Percentiles rank a stretch among this genome's conserved stretches.
Conservation (phyloP, 2,113 vertebrate genomes). For the Aphyosemion australe region DNA sequence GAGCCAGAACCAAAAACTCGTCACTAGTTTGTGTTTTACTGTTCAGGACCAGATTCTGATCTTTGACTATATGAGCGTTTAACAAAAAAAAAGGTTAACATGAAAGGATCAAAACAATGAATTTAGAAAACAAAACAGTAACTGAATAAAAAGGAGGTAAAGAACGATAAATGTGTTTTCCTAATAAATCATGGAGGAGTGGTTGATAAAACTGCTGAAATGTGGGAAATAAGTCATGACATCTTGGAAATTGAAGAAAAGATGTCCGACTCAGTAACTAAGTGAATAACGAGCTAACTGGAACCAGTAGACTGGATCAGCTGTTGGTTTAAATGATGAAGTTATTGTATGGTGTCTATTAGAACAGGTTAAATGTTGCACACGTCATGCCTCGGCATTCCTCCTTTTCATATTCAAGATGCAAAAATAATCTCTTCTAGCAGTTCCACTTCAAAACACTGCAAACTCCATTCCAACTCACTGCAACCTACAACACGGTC, state of each 20-base stretch:
- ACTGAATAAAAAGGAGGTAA: not conserved
- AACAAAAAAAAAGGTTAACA: no score
- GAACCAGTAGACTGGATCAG: not conserved
- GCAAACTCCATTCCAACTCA: conserved; percentile 39
- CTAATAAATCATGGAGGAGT: not conserved
- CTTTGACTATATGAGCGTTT: no score
- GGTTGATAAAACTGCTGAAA: not conserved
- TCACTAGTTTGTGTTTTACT: no score
- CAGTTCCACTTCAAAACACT: conserved; percentile 15
- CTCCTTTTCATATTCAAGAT: not conserved
- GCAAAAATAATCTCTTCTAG: not conserved
- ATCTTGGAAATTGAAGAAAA: conserved; percentile 10
- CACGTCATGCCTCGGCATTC: not conserved
- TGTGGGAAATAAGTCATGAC: not conserved
- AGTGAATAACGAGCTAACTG: not conserved
- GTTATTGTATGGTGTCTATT: not conserved
- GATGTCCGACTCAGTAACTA: not conserved
- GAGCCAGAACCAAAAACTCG: not conserved
- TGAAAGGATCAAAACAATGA: not conserved
- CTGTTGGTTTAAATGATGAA: not conserved
- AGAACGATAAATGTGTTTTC: not conserved
- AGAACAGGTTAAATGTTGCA: not conserved
- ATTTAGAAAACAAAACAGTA: not conserved
- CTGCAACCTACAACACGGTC: conserved; percentile 15
- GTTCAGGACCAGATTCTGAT: no score